A percentile compares a stretch with the other conserved stretches of the same genome.
phyloP scores from a whole-genome alignment of 2,113 vertebrate genomes.

The Pangasianodon hypophthalmus region DNA sequence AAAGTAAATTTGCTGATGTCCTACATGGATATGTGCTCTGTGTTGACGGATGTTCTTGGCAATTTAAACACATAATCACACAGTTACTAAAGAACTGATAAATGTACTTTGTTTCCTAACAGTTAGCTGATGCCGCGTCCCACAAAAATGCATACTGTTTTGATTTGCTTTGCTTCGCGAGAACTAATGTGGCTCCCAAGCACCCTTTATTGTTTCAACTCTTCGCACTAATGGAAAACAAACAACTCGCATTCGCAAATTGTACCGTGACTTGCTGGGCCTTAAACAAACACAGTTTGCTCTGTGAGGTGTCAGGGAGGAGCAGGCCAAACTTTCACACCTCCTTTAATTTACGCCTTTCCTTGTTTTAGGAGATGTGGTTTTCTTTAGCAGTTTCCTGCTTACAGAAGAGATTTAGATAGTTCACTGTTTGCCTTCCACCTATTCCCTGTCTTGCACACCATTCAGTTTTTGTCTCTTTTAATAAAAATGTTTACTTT shows the following conservation, averaged over 20 bases:
- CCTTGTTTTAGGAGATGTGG: background rate
- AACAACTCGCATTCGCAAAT: slow-evolving; percentile 63
- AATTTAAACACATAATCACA: background rate
- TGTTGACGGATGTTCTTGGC: background rate
- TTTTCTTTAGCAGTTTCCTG: slow-evolving; percentile 8
- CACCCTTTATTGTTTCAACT: slow-evolving; percentile 58
- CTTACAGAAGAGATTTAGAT: background rate
- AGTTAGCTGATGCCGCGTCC: background rate
- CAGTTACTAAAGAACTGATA: background rate
- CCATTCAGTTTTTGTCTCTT: background rate
- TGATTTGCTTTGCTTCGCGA: background rate
- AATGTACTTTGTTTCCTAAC: background rate
- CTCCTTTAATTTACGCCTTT: slow-evolving; percentile 61
- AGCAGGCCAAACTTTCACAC: slow-evolving; percentile 53
- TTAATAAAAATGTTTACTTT: background rate
- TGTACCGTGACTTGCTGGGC: background rate
- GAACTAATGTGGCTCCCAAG: background rate
- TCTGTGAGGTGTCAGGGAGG: slow-evolving; percentile 45
- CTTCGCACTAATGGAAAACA: slow-evolving; percentile 58
- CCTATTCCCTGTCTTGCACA: background rate
- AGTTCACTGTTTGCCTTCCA: background rate
- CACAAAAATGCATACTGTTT: background rate
- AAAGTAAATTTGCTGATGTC: background rate
- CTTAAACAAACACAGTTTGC: slow-evolving; percentile 51
- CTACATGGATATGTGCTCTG: background rate